These are phyloP conservation scores for Heliconius ismenius DNA, from an alignment of 2,888 invertebrate genomes.

Conservation along the genomic window DNA sequence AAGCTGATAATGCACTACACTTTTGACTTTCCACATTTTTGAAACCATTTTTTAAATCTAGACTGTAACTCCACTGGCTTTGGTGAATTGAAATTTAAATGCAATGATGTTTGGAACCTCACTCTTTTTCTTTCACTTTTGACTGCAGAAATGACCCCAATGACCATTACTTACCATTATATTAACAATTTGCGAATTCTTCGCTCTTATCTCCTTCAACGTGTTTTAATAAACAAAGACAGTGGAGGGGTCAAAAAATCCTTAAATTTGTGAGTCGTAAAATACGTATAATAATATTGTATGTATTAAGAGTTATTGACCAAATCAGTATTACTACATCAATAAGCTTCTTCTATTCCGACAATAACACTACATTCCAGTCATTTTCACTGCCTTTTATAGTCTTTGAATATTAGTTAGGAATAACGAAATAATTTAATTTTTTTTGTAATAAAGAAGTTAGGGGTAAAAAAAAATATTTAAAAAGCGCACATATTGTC, in stretches of 20 bases:
- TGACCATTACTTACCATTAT: neutral
- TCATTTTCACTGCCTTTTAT: constrained; percentile 34
- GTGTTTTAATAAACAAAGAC: neutral
- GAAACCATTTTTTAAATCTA: constrained; percentile 51
- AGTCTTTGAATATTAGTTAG: constrained; percentile 10
- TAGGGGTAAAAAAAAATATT: neutral
- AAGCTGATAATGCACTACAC: neutral
- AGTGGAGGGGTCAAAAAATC: neutral
- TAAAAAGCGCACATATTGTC: constrained; percentile 13
- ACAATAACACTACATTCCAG: constrained; percentile 39
- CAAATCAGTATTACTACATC: constrained; percentile 37
- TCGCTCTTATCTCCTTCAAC: too few relatives aligned
- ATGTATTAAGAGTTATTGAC: constrained; percentile 13
- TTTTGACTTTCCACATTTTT: neutral
- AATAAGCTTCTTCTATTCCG: constrained; percentile 33
- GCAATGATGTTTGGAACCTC: constrained; percentile 66
- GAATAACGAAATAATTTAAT: neutral
- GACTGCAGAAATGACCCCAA: constrained; percentile 56
- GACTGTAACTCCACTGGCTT: constrained; percentile 67
- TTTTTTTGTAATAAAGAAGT: neutral
- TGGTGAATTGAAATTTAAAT: constrained; percentile 64
- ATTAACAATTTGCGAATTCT: too few relatives aligned
- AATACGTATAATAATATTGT: too few relatives aligned
- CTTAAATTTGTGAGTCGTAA: neutral
- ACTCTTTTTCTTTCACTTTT: constrained; percentile 74